Conservation (phyloP, 2,797 vertebrate species). For the Poliocrania exsul region DNA sequence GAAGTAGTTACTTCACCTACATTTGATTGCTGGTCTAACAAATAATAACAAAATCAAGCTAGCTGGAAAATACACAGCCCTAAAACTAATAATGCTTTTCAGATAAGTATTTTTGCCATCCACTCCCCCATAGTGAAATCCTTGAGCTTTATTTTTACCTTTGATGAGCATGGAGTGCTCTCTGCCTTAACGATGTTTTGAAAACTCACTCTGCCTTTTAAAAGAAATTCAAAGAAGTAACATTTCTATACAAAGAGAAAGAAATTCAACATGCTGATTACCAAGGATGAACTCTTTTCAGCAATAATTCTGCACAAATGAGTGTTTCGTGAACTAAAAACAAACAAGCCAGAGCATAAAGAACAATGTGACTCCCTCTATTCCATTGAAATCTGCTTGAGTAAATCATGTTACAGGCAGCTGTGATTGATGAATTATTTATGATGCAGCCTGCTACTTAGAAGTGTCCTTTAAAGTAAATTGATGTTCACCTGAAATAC, state of each 20-base stretch:
- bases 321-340: conserved; percentile 66
- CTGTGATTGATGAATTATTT: conserved; percentile 85
- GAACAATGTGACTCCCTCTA: conserved; percentile 63
- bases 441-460: conserved; percentile 83
- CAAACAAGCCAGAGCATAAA: conserved; percentile 60
- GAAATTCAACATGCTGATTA: conserved; percentile 19
- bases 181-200: not conserved
- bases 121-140: not conserved
- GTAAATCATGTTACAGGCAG: conserved; percentile 75
- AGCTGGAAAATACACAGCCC: not conserved
- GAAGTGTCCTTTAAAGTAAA: conserved; percentile 86
- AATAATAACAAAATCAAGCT: not conserved
- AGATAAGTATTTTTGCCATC: not conserved
- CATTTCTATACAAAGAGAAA: not conserved
- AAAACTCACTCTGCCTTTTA: conserved; percentile 28
- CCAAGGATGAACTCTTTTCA: conserved; percentile 42
- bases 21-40: conserved; percentile 5
- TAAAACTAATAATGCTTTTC: conserved; percentile 2
- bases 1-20: not conserved
- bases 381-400: conserved; percentile 72
- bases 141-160: conserved; percentile 27
- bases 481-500: conserved; percentile 88
- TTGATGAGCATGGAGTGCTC: not conserved
- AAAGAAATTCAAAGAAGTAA: conserved; percentile 7
- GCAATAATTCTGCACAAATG: conserved; percentile 49